These are phyloP conservation scores for Callimorpha dominula DNA, from an alignment of 2,888 invertebrate genomes.

Conservation along the genomic window DNA sequence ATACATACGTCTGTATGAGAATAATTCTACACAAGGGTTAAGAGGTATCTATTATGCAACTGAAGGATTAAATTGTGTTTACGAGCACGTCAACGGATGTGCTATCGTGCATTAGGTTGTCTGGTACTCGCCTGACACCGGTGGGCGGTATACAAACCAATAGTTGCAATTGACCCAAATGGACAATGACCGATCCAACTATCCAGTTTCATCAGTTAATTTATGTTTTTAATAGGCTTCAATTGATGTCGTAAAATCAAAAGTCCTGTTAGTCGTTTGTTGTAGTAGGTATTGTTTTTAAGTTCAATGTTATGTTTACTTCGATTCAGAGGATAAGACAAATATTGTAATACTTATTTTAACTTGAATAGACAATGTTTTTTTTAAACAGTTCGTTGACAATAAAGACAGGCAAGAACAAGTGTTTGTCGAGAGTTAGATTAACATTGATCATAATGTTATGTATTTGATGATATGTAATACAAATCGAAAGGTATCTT, in stretches of 20 bases:
- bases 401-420: too few relatives aligned
- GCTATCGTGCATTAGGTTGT: constrained; percentile 43
- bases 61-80: constrained; percentile 44
- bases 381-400: too few relatives aligned
- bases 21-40: constrained; percentile 32
- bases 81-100: constrained; percentile 51
- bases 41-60: constrained; percentile 36
- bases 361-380: too few relatives aligned
- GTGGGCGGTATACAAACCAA: constrained; percentile 63
- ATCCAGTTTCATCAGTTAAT: constrained; percentile 63
- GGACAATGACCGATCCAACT: constrained; percentile 58
- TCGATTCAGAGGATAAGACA: too few relatives aligned
- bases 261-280: constrained; percentile 8
- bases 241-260: constrained; percentile 30
- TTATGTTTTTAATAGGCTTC: constrained; percentile 58
- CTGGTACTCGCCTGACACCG: constrained; percentile 34
- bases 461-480: too few relatives aligned
- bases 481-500: too few relatives aligned
- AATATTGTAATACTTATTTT: too few relatives aligned
- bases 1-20: constrained; percentile 17
- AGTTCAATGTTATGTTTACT: too few relatives aligned
- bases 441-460: too few relatives aligned
- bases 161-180: constrained; percentile 74
- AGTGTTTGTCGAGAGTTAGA: too few relatives aligned
- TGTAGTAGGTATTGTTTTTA: not conserved